A percentile compares a stretch with the other conserved stretches of the same genome.
These are phyloP conservation scores for Tamandua tetradactyla DNA, from an alignment of 2,797 vertebrate genomes.

Conservation along the genomic window DNA sequence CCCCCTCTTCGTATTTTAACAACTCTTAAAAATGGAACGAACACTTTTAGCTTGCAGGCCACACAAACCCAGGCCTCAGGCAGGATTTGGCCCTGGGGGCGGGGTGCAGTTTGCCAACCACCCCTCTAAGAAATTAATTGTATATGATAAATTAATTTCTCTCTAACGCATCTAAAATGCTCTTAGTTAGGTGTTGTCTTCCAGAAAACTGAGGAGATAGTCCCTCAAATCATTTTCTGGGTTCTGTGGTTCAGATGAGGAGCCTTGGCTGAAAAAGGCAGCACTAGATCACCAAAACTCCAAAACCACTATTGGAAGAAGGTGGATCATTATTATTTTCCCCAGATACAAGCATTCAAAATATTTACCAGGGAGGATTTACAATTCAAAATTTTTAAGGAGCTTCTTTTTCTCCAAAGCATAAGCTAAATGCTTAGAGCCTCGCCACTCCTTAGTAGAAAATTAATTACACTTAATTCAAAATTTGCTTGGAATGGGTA, in stretches of 20 bases:
- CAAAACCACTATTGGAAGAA: background rate
- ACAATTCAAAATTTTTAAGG: constrained; percentile 55
- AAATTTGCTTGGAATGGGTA: constrained; percentile 42
- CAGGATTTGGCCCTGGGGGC: background rate
- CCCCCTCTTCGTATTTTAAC: too few relatives aligned
- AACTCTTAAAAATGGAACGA: constrained; percentile 36
- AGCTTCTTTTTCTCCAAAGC: constrained; percentile 35
- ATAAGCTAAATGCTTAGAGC: constrained; percentile 12
- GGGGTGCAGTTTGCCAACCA: background rate
- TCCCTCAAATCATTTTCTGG: constrained; percentile 1
- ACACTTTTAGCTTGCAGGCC: background rate
- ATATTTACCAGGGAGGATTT: constrained; percentile 6
- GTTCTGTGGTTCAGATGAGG: constrained; percentile 35
- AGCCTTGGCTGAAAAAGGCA: background rate
- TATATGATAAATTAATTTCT: constrained; percentile 17
- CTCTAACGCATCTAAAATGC: background rate
- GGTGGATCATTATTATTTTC: background rate
- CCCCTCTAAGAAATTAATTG: background rate
- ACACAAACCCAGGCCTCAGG: background rate
- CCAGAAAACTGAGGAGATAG: constrained; percentile 43
- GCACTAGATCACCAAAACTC: constrained; percentile 17
- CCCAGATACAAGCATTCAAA: background rate
- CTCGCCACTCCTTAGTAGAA: constrained; percentile 20
- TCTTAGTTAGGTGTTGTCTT: constrained; percentile 15
- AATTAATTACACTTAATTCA: constrained; percentile 58